Evolutionary conservation across 35 echinoderm and acorn worm genomes (phyloP), one percentile per base, ranked within the genome.

Genomic region (Apostichopus parvimensis): DNA sequence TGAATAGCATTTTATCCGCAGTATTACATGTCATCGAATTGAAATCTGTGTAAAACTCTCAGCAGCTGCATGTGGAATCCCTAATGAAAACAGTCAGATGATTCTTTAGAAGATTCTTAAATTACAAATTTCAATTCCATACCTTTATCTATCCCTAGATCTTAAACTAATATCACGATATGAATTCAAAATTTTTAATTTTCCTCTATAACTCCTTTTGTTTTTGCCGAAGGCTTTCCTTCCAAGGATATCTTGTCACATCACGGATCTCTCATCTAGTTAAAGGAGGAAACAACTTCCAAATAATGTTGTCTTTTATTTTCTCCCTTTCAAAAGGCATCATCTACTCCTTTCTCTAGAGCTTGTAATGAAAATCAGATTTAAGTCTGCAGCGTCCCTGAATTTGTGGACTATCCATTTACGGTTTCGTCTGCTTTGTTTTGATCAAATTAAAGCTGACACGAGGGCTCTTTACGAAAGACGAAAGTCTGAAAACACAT

Each of bases 401-500:
- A 88, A 88, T 88, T 73, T 73, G 60, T 88, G 68, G 64, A 88
- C 60, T 26, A 65, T 88, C 86, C 86, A 88, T 88, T 88, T 72
- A 66, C 62, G 17, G 61, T 18, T 34, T 88, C 56, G 85, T 71
- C 56, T 87, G 85, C 62, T 73, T 73, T 88, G 86, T 88, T 88
- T 73, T 88, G 86, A 88, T 88, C 86, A 88, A 88, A 88, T 88
- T 88, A 72, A 53, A 88, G 85, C 55, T 71, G 85, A 87, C 85
- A 71, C 85, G 25, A 71, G 64, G 61, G 20, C 85, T 87, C 85
- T 62, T 87, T 71, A 68, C 85, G 59, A 62, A 62, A 17, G 11
- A 68, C 64, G 57, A 87, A 87, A 9, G 85, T 73, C 62, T 68
- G 86, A 72, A 88, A 88, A 34, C 86, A 64, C 62, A 72, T 88